phyloP scores from a whole-genome alignment of 2,113 vertebrate species.

The Chloebia gouldiae region DNA sequence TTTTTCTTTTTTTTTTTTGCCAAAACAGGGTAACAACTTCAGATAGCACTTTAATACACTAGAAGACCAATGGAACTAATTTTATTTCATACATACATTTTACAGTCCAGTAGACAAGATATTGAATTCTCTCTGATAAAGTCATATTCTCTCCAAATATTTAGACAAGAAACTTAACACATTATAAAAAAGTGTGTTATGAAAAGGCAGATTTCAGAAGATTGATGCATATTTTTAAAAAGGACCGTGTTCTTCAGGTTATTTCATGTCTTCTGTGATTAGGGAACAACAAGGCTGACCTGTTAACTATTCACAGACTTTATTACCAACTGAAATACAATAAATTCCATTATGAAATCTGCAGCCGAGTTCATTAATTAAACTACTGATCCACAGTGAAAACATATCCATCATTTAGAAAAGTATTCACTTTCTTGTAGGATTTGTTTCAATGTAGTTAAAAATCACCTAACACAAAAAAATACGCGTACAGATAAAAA shows the following conservation, averaged over 20 bases:
- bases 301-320: conserved; percentile 52
- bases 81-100: conserved; percentile 91
- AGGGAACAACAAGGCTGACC: conserved; percentile 54
- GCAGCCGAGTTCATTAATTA: conserved; percentile 5
- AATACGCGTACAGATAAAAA: conserved; percentile 22
- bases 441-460: conserved; percentile 56
- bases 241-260: conserved; percentile 1
- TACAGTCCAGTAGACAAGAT: conserved; percentile 87
- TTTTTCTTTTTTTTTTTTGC: conserved; percentile 53
- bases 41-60: conserved; percentile 94
- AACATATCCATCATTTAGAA: conserved; percentile 69
- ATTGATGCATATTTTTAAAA: conserved; percentile 49
- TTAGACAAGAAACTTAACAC: conserved; percentile 69
- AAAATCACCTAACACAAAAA: background rate
- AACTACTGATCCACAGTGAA: conserved; percentile 52
- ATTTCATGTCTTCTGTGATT: background rate
- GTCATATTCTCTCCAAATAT: conserved; percentile 89
- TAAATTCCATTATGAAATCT: conserved; percentile 43
- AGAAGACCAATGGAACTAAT: conserved; percentile 90
- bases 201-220: conserved; percentile 68
- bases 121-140: conserved; percentile 80
- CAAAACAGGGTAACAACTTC: conserved; percentile 89
- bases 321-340: conserved; percentile 35
- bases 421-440: conserved; percentile 62
- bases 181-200: conserved; percentile 71